Evolutionary conservation across 2,888 invertebrate species (phyloP), one percentile per base, ranked within the genome.

Genomic region (Nomada goodeniana): DNA sequence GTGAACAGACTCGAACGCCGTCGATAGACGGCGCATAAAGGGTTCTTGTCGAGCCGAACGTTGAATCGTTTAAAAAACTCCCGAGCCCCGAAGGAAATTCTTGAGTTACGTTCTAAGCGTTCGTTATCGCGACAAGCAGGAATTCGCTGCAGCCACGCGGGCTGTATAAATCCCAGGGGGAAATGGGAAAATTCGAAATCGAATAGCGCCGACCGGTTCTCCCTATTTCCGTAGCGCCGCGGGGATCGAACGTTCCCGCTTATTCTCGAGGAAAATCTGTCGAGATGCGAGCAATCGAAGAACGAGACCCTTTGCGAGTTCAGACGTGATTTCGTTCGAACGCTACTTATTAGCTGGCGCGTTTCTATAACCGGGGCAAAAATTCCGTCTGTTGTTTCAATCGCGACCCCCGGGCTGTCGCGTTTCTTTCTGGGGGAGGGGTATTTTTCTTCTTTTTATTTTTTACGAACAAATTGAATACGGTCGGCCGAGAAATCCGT

Each of bases 1-100:
- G 20, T 52, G 69, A 75, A 84, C 69, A 75, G 52, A 55, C 60
- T 84, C 65, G 70, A 42, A 73, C 64, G 18, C 23, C 42, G 36
- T 36, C 36, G 7, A 36, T 36, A 9, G 7, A 7, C 36, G 36
- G 7, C 36, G 5, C 36, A 36, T 7, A 36, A 36, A 9, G 36
- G 44, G 13, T 65, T 55, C 59, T 61, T 63, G 69, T 29, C 26
- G 20, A n/a, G n/a, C 29, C 65, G 69, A 36, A 47, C 18, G 7
- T 36, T 69, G 23, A 15, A 70, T 44, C 74, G 20, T 26, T 42
- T 76, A 61, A 29, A 23, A 68, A 26, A 3, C 44, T 52, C 15
- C 29, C 1, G 3, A 20, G 29, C 3, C n/a, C 15, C 9, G 13
- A 55, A 53, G 55, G 44, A 64, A 74, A 65, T 72, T 70, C 80